Conservation (phyloP, 2,888 invertebrate species). For the Synergus gifuensis region DNA sequence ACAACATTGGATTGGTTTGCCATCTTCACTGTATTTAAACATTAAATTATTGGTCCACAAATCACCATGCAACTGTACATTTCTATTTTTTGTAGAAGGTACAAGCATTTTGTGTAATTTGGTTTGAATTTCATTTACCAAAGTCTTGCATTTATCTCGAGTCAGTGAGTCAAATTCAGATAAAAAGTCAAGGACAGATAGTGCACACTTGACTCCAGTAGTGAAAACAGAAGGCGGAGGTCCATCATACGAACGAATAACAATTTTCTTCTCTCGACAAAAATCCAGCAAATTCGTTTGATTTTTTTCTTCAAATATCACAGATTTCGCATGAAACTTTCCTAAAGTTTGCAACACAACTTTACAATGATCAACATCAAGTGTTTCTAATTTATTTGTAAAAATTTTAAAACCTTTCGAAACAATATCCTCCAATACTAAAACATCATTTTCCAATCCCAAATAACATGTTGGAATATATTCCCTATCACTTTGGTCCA, state of each 20-base stretch:
- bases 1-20: constrained; percentile 68
- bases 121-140: constrained; percentile 10
- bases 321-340: constrained; percentile 83
- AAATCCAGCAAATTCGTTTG: constrained; percentile 58
- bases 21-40: constrained; percentile 67
- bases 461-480: constrained; percentile 67
- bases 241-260: constrained; percentile 30
- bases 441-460: constrained; percentile 64
- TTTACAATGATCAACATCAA: constrained; percentile 82
- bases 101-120: constrained; percentile 54
- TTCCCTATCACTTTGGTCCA: constrained; percentile 58
- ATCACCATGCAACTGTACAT: constrained; percentile 75
- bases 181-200: constrained; percentile 18
- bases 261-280: constrained; percentile 27
- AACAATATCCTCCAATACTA: constrained; percentile 82
- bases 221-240: constrained; percentile 21
- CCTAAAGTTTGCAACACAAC: constrained; percentile 82
- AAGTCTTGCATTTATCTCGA: constrained; percentile 23
- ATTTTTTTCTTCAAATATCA: constrained; percentile 73
- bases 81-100: constrained; percentile 66
- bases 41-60: constrained; percentile 75
- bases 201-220: constrained; percentile 21
- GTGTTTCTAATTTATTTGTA: constrained; percentile 82
- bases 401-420: constrained; percentile 81
- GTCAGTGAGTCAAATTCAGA: constrained; percentile 13